phyloP scores from a whole-genome alignment of 23 tunicate species.

The Styela clava region DNA sequence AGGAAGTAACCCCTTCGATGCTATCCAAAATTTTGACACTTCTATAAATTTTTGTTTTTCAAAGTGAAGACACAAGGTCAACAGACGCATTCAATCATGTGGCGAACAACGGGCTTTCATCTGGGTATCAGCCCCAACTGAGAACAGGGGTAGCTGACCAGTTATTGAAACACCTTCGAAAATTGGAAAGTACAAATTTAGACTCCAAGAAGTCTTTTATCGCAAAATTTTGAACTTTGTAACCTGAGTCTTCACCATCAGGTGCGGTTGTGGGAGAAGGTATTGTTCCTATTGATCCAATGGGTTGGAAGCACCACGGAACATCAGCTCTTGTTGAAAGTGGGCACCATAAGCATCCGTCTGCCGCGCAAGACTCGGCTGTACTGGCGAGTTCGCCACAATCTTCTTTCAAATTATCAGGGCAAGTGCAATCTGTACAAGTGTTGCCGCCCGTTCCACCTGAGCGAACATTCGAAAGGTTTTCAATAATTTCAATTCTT shows the following conservation, averaged over 20 bases:
- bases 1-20: not conserved
- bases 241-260: not conserved
- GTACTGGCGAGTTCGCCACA: slow-evolving; percentile 55
- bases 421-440: slow-evolving; percentile 21
- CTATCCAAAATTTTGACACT: not conserved
- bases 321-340: no score
- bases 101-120: no score
- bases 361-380: slow-evolving; percentile 20
- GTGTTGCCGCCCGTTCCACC: not conserved
- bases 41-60: not conserved
- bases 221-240: no score
- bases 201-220: no score
- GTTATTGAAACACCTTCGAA: no score
- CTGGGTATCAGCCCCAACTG: no score
- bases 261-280: no score
- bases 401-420: slow-evolving; percentile 48
- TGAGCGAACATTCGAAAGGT: not conserved
- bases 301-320: not conserved
- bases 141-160: no score
- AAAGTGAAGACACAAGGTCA: no score
- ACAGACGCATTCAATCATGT: no score
- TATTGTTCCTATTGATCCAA: not conserved
- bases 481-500: not conserved
- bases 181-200: no score
- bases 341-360: slow-evolving; percentile 20